Evolutionary conservation across 1,140 invertebrate species (phyloP).

Genomic region (Asobara japonica): DNA sequence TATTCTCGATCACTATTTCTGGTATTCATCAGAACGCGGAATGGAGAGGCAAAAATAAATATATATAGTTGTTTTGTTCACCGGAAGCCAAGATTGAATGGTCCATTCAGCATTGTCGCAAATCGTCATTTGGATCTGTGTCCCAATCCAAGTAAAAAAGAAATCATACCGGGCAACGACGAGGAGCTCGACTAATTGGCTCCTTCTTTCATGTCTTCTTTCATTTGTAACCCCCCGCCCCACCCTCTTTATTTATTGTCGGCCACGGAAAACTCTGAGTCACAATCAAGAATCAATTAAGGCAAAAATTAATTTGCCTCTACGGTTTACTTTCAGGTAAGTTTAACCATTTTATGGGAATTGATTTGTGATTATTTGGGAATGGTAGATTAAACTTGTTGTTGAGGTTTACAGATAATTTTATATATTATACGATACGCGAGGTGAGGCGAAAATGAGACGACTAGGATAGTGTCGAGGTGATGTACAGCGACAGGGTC

Average conservation of each 20-base stretch:
- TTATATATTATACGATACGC: constrained; percentile 15
- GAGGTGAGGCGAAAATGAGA: constrained; percentile 52
- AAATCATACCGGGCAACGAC: not conserved
- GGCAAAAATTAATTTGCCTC: not conserved
- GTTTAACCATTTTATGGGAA: not conserved
- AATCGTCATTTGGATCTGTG: not conserved
- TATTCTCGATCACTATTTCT: not conserved
- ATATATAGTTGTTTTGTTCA: not conserved
- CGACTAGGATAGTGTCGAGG: constrained; percentile 65
- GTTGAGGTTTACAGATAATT: not conserved
- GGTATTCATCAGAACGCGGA: not conserved
- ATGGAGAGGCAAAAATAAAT: not conserved
- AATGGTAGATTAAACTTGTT: not conserved
- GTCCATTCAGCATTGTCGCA: not conserved
- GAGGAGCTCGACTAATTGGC: constrained; percentile 52
- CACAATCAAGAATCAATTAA: constrained; percentile 18
- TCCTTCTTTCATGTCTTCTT: constrained; percentile 42
- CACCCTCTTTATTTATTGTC: constrained; percentile 14
- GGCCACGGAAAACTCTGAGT: not conserved
- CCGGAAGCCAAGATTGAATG: not conserved
- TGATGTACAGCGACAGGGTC: constrained; percentile 68
- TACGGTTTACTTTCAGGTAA: not conserved
- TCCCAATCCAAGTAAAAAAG: not conserved
- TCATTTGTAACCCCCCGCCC: not conserved
- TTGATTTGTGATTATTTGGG: not conserved